Evolutionary conservation across 2,888 invertebrate species (phyloP), one percentile per base, ranked within the genome.

Genomic region (Diachrysia chrysitis): DNA sequence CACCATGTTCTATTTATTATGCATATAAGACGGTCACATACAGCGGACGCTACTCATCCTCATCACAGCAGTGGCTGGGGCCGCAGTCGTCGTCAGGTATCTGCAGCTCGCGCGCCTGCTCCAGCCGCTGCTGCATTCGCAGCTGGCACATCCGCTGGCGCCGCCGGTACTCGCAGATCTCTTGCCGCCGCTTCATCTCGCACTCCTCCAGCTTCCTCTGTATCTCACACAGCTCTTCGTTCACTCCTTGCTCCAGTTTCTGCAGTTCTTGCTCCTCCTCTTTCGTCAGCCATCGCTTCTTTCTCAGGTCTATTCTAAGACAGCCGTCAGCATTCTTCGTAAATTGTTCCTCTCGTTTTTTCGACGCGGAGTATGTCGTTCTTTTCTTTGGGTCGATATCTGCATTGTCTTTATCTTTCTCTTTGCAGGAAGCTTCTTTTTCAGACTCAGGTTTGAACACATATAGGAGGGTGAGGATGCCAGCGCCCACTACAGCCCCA

Each of bases 391-490:
- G 5, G 5, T 37, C 37, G 16, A 37, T 2, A 4, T 37, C 37
- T 14, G n/a, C n/a, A n/a, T n/a, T n/a, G n/a, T n/a, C n/a, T n/a
- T n/a, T n/a, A n/a, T 37, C 37, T 16, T 42, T 42, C 6, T n/a
- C 42, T 16, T 23, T 16, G 23, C 21, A 0, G 12, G 32, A 4
- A 6, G 25, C 5, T 37, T n/a, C 4, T 14, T 23, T 5, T 51
- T 51, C 19, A 51, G 19, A 21, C 19, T 21, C 48, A n/a, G 65
- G 17, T 19, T 32, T 65, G 7, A 48, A 35, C 35, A 60, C 1
- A 48, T 60, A 66, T n/a, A 66, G 16, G n/a, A 60, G 1, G 1
- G 56, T 12, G 6, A 66, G 60, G n/a, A 59, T 19, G 23, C 65
- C 65, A 14, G 23, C 35, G 17, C 65, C 54, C n/a, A 56, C 21